These are phyloP conservation scores for Pagetopsis macropterus DNA, from an alignment of 2,797 vertebrate genomes.

Conservation along the genomic window DNA sequence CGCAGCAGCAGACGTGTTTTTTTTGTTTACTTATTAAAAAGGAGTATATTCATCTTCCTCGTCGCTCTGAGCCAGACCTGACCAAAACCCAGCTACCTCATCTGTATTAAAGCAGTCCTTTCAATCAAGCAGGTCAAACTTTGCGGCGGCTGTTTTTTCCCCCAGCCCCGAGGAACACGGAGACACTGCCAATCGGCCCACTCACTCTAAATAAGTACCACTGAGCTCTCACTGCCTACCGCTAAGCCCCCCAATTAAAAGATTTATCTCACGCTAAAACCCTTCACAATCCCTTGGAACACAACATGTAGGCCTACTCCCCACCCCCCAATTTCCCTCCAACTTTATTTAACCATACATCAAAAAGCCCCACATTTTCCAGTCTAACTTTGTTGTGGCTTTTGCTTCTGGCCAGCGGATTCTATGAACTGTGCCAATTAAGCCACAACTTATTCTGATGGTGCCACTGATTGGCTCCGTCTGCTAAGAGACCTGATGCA, in stretches of 20 bases:
- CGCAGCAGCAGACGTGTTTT: slow-evolving; percentile 39
- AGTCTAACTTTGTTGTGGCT: slow-evolving; percentile 43
- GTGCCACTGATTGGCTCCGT: slow-evolving; percentile 57
- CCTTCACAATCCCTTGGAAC: slow-evolving; percentile 1
- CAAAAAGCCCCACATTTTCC: slow-evolving; percentile 14
- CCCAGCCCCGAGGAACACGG: slow-evolving; percentile 29
- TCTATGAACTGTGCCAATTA: slow-evolving; percentile 43
- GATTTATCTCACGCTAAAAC: slow-evolving; percentile 9
- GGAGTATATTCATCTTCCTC: slow-evolving; percentile 39
- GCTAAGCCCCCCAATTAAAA: slow-evolving; percentile 24
- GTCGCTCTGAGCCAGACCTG: slow-evolving; percentile 38
- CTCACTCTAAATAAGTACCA: slow-evolving; percentile 37
- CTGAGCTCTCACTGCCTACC: slow-evolving; percentile 33
- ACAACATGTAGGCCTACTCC: background rate
- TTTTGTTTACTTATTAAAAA: slow-evolving; percentile 62
- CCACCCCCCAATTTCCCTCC: background rate
- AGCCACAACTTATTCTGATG: slow-evolving; percentile 42
- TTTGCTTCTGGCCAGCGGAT: slow-evolving; percentile 24
- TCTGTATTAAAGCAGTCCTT: slow-evolving; percentile 53
- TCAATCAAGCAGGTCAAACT: slow-evolving; percentile 58
- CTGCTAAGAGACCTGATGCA: slow-evolving; percentile 48
- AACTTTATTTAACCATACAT: slow-evolving; percentile 17
- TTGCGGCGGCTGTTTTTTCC: slow-evolving; percentile 44
- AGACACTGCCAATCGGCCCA: slow-evolving; percentile 31
- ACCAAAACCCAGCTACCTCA: slow-evolving; percentile 49